phyloP scores from a whole-genome alignment of 1,140 invertebrate genomes.

The Drosophila nannoptera region DNA sequence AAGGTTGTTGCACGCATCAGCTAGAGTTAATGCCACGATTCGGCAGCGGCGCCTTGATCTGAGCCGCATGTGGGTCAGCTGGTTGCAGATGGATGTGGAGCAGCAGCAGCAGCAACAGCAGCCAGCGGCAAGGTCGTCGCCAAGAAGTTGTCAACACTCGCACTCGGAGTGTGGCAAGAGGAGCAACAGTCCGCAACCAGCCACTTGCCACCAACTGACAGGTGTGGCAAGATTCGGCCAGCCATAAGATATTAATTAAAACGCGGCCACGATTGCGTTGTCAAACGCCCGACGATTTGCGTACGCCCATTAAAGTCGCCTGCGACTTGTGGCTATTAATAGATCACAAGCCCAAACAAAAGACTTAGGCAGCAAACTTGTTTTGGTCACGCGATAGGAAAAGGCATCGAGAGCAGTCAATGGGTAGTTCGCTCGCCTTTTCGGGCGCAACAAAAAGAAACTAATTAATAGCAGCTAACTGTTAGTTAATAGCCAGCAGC shows the following conservation, averaged over 20 bases:
- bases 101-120: constrained; percentile 13
- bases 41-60: constrained; percentile 41
- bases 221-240: constrained; percentile 8
- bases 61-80: constrained; percentile 44
- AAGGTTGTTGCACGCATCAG: constrained; percentile 68
- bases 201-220: constrained; percentile 30
- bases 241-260: constrained; percentile 49
- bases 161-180: constrained; percentile 21
- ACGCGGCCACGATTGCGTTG: constrained; percentile 55
- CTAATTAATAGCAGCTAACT: constrained; percentile 1
- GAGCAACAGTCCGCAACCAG: not conserved
- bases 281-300: constrained; percentile 20
- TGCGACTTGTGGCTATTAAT: constrained; percentile 29
- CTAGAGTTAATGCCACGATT: constrained; percentile 31
- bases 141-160: not conserved
- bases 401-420: not conserved
- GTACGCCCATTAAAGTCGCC: constrained; percentile 26
- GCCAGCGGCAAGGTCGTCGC: constrained; percentile 30
- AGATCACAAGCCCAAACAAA: constrained; percentile 30
- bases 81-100: constrained; percentile 36
- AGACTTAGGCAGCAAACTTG: constrained; percentile 67
- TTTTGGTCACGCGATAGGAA: constrained; percentile 31
- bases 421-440: not conserved
- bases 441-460: not conserved
- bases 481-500: not conserved